phyloP scores from a whole-genome alignment of 2,113 vertebrate species.

The Ictidomys tridecemlineatus region DNA sequence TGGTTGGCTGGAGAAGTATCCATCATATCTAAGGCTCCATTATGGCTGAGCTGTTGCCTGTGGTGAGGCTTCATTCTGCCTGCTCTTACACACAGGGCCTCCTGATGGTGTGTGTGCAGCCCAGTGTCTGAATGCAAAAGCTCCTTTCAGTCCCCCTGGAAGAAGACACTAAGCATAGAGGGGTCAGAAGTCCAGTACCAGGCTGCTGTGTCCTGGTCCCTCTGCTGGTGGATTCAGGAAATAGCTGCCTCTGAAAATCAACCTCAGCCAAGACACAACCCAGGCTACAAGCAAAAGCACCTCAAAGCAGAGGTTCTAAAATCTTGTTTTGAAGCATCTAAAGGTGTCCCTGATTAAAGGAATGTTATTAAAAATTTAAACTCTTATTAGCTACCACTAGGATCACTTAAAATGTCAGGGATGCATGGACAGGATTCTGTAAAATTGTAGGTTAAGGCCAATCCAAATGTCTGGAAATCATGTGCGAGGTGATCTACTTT shows the following conservation, averaged over 20 bases:
- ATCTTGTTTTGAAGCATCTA: too few relatives aligned
- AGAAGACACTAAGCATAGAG: neutral
- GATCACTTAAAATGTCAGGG: neutral
- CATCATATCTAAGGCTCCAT: neutral
- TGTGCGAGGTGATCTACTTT: neutral
- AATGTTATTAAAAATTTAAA: too few relatives aligned
- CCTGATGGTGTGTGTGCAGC: too few relatives aligned
- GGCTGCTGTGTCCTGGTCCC: fast-evolving
- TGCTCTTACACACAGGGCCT: neutral
- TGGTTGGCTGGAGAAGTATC: too few relatives aligned
- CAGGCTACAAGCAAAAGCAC: too few relatives aligned
- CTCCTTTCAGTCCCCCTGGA: neutral
- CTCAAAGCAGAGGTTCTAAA: neutral
- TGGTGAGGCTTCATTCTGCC: too few relatives aligned
- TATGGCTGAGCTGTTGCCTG: neutral
- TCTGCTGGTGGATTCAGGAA: neutral
- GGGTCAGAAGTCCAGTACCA: too few relatives aligned
- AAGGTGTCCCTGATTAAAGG: neutral
- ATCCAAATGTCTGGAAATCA: neutral
- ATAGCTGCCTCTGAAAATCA: neutral
- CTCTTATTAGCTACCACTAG: neutral
- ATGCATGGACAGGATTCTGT: neutral
- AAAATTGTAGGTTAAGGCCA: neutral
- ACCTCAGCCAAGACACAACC: fast-evolving
- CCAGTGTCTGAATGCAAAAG: too few relatives aligned